Base-by-base conservation (phyloP, 2,797 vertebrate species). In the Gymnoscopelus microlampas region DNA sequence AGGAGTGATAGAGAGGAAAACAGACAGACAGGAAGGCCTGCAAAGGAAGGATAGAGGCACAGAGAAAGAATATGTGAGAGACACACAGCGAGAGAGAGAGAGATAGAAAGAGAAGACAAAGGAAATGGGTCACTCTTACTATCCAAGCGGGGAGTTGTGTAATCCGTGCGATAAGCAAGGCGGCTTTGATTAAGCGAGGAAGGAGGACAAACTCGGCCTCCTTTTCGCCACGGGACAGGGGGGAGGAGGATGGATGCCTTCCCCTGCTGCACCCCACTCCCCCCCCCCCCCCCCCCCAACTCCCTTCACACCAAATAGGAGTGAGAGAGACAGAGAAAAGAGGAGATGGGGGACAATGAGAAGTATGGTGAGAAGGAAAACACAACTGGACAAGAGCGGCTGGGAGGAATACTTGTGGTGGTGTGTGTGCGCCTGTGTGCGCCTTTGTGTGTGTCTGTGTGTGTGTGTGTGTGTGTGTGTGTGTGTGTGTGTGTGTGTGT, bases 161-260 rank as follows among this genome's bases (percentile, higher is more conserved):
- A 73, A 85, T 82, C 77, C 48, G 51, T 74, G 69, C 13, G 73
- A 84, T 79, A 67, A 83, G 74, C n/a, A 55, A 61, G 60, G 26
- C 51, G 64, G 55, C 58, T 65, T 74, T 73, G 73, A 80, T 75
- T 68, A 56, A 61, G 63, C 12, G 56, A 48, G 58, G 53, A 57
- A 64, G 60, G 56, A 11, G 57, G 39, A 65, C 35, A 75, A 65
- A 70, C 5, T 35, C 61, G 61, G 23, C 11, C 29, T 59, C 62
- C 57, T 10, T 56, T 15, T 35, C 35, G 35, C 35, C 35, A 7
- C 39, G 5, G 39, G 55, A 63, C 35, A 63, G 23, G 55, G 23
- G 4, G 56, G 53, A 54, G 66, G 44, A 73, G 48, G 39, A 39
- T 39, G 39, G 6, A 39, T 39, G 26, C 23, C 39, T 12, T 19